Evolutionary conservation across 2,888 invertebrate genomes (phyloP), one percentile per base, ranked within the genome.

Genomic region (Drosophila diplacantha): DNA sequence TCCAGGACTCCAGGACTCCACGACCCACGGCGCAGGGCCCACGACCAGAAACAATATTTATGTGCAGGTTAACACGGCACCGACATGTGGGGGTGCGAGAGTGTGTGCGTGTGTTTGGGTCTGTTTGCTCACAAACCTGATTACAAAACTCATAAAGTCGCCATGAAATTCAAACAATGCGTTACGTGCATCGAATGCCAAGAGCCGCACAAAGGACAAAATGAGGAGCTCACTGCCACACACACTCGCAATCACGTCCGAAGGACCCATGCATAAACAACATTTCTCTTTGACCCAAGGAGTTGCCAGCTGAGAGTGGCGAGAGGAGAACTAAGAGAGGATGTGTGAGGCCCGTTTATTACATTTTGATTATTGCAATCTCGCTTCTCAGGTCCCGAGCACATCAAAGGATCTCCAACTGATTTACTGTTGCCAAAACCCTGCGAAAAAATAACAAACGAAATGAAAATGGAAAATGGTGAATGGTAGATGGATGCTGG

Each of bases 141-240:
- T 81, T 82, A 83, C 80, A 76, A 81, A 81, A 82, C 80, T 81
- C 80, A 81, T 81, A 81, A 81, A 83, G 80, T 83, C 84, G 82
- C 84, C 84, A 83, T 81, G 82, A 84, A 83, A 83, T 82, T 82
- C 80, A 83, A 83, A 83, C 80, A 81, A 81, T 81, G 82, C 80
- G 74, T 67, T 81, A 83, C 80, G 84, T 81, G 80, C 80, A 77
- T 71, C 62, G 80, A 74, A 74, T 81, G 46, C 65, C 57, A 73
- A 76, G 60, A 60, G 44, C 62, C 49, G 31, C 44, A 53, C 56
- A 56, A 62, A 56, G 55, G 47, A 52, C 68, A 52, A 69, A 62
- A 49, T 26, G 47, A 47, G 62, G 26, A 55, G 63, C 46, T 41
- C 46, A 8, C 41, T 29, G 18, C 49, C 63, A 29, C 57, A 18